phyloP scores from a whole-genome alignment of 2,113 vertebrate genomes.

The Megaceryle maxima region DNA sequence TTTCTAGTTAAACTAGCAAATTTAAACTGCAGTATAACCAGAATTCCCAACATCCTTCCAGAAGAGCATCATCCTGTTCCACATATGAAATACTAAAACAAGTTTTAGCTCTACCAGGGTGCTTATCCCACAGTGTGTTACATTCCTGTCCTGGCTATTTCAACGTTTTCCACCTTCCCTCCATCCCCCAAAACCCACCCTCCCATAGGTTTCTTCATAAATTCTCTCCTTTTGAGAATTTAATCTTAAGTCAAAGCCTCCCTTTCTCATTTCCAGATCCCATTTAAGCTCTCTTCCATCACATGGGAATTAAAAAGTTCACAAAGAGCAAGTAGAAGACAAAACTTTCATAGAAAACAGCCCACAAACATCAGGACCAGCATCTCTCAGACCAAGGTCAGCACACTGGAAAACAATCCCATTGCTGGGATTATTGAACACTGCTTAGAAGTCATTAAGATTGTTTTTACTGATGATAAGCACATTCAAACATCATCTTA shows the following conservation, averaged over 20 bases:
- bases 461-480: neutral
- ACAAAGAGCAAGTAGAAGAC: neutral
- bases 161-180: neutral
- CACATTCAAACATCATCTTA: neutral
- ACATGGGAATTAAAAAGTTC: neutral
- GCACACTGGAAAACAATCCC: neutral
- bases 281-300: neutral
- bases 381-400: neutral
- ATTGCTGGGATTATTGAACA: neutral
- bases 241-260: neutral
- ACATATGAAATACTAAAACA: neutral
- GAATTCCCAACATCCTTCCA: neutral
- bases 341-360: neutral
- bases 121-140: neutral
- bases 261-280: neutral
- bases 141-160: neutral
- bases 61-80: neutral
- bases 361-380: fast-evolving
- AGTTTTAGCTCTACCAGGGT: neutral
- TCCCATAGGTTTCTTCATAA: neutral
- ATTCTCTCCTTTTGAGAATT: neutral
- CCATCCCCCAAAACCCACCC: neutral
- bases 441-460: neutral
- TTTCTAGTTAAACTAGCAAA: neutral
- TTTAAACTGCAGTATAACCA: neutral